A percentile compares a stretch with the other conserved stretches of the same genome.
phyloP scores from a whole-genome alignment of 2,797 vertebrate species.

The Poeciliopsis paucimaculata region DNA sequence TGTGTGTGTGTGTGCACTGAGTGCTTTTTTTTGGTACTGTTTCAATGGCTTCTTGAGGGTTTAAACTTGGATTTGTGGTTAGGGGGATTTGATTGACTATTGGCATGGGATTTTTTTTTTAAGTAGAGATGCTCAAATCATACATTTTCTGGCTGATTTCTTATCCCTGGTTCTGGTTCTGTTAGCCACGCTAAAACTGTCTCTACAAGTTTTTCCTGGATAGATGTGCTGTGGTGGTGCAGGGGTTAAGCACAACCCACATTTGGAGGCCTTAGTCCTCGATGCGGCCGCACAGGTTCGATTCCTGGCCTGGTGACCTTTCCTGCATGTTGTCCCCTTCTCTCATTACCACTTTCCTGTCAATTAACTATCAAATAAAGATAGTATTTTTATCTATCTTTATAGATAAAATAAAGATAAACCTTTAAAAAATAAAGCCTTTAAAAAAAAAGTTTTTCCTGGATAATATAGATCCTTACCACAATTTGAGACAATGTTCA shows the following conservation, averaged over 20 bases:
- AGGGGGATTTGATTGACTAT: not conserved
- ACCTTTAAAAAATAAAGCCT: no score
- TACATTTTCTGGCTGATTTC: not conserved
- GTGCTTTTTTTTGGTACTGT: not conserved
- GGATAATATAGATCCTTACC: not conserved
- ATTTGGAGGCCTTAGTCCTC: no score
- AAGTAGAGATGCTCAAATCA: not conserved
- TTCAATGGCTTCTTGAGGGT: constrained; percentile 20
- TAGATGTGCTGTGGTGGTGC: no score
- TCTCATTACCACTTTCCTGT: no score
- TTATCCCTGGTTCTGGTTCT: not conserved
- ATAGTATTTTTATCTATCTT: no score
- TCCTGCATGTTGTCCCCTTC: no score
- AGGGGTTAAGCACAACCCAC: no score
- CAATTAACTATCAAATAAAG: no score
- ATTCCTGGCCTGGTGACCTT: no score
- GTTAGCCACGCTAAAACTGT: not conserved
- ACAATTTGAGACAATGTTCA: no score
- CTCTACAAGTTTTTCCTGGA: not conserved
- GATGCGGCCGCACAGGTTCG: no score
- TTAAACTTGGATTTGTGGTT: not conserved
- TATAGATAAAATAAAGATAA: no score
- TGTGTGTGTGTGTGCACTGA: constrained; percentile 14
- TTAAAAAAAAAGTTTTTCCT: not conserved
- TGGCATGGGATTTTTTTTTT: not conserved